phyloP scores from a whole-genome alignment of 2,113 vertebrate species.

The Pipra filicauda region DNA sequence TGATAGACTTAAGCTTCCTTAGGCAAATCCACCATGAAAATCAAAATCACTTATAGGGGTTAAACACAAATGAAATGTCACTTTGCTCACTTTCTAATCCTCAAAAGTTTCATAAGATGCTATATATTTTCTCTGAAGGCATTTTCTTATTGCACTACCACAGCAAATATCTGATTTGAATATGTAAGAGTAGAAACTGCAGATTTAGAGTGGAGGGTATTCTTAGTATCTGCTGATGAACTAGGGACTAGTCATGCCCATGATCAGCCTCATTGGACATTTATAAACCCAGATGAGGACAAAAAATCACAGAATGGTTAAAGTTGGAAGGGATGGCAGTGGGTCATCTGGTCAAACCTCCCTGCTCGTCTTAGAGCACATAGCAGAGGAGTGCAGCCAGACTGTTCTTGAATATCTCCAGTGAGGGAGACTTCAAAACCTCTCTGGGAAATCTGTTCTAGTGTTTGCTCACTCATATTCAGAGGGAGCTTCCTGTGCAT shows the following conservation, averaged over 20 bases:
- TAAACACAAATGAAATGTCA: neutral
- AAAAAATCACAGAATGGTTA: neutral
- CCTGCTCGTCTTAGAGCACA: neutral
- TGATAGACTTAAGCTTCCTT: neutral
- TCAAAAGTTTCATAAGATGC: neutral
- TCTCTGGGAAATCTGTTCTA: neutral
- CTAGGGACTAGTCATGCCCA: neutral
- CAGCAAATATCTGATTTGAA: neutral
- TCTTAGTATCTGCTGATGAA: neutral
- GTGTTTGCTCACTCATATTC: neutral
- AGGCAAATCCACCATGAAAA: slow-evolving; percentile 20
- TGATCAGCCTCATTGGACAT: neutral
- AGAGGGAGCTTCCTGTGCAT: neutral
- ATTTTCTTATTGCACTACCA: neutral
- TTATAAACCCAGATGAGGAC: neutral
- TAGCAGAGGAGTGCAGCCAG: neutral
- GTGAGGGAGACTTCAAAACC: neutral
- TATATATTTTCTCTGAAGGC: neutral
- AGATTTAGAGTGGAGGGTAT: neutral
- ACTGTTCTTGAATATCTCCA: neutral
- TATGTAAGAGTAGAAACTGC: neutral
- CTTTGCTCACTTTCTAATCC: neutral
- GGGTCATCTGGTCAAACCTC: neutral
- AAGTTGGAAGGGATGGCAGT: neutral
- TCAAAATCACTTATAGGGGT: slow-evolving; percentile 6